Conservation (phyloP, 2,113 vertebrate species). For the Urocolius indicus region DNA sequence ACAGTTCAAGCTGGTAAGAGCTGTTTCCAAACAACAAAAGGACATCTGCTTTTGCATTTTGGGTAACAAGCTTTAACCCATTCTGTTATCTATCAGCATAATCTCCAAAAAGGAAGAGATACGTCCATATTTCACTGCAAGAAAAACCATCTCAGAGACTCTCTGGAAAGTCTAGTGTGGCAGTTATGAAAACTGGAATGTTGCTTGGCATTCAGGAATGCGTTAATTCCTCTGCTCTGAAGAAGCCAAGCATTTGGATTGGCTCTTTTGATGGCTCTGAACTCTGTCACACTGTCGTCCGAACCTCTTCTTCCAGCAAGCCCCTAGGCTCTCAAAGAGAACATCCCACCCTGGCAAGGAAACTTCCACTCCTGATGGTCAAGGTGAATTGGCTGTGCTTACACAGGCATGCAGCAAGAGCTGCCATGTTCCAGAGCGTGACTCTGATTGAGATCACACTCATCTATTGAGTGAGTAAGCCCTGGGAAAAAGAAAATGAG, state of each 20-base stretch:
- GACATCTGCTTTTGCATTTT: neutral
- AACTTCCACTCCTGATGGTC: neutral
- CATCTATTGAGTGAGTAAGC: neutral
- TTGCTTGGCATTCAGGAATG: neutral
- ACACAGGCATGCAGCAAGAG: neutral
- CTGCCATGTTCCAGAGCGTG: neutral
- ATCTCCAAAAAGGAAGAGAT: neutral
- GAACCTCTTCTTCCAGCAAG: neutral
- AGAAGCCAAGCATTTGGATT: neutral
- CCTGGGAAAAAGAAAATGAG: conserved; percentile 14
- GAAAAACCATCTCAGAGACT: neutral
- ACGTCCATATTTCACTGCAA: neutral
- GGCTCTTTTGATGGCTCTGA: neutral
- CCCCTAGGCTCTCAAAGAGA: neutral
- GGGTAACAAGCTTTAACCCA: neutral
- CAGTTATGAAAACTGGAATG: neutral
- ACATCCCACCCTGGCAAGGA: neutral
- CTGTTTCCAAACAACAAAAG: neutral
- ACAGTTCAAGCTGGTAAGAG: neutral
- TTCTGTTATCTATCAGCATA: neutral
- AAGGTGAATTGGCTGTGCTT: neutral
- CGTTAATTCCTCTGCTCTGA: neutral
- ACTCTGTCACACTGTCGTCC: neutral
- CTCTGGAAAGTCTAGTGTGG: neutral
- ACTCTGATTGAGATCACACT: neutral